Evolutionary conservation across 1,140 invertebrate species (phyloP).

Genomic region (Drosophila arizonae): DNA sequence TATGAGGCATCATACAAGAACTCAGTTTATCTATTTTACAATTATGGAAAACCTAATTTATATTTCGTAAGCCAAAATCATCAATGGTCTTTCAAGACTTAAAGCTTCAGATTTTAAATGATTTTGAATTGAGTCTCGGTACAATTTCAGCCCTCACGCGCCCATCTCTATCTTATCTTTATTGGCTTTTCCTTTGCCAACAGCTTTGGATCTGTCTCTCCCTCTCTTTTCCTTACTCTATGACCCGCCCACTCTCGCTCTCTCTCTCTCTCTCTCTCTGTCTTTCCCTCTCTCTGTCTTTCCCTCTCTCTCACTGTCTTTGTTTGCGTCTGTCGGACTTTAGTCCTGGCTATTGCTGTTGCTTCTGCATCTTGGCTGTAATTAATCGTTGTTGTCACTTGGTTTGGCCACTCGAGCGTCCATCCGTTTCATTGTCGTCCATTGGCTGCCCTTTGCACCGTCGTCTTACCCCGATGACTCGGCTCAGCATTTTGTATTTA

Average conservation of each 20-base stretch:
- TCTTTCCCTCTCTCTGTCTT: too few species aligned
- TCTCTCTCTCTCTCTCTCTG: too few species aligned
- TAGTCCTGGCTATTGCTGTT: slow-evolving; percentile 1
- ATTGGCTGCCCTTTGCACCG: slow-evolving; percentile 32
- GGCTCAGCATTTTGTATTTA: slow-evolving; percentile 38
- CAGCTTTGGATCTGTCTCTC: not conserved
- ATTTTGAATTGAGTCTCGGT: too few species aligned
- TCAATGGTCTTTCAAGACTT: not conserved
- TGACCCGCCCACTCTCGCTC: not conserved
- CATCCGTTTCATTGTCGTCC: slow-evolving; percentile 46
- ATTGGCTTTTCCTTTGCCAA: slow-evolving; percentile 18
- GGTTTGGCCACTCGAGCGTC: slow-evolving; percentile 48
- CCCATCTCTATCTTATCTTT: slow-evolving; percentile 23
- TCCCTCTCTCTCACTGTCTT: not conserved
- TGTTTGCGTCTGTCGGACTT: not conserved
- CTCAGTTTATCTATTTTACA: too few species aligned
- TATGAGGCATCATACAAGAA: too few species aligned
- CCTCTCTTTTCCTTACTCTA: not conserved
- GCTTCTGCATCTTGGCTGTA: slow-evolving; percentile 41
- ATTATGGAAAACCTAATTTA: not conserved
- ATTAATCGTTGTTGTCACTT: slow-evolving; percentile 57
- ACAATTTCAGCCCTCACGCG: slow-evolving; percentile 7
- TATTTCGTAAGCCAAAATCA: too few species aligned
- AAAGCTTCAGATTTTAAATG: not conserved
- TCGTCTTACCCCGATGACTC: not conserved